Percentiles rank a stretch among this genome's conserved stretches.
These are phyloP conservation scores for Euwallacea similis DNA, from an alignment of 1,140 invertebrate genomes.

Conservation along the genomic window DNA sequence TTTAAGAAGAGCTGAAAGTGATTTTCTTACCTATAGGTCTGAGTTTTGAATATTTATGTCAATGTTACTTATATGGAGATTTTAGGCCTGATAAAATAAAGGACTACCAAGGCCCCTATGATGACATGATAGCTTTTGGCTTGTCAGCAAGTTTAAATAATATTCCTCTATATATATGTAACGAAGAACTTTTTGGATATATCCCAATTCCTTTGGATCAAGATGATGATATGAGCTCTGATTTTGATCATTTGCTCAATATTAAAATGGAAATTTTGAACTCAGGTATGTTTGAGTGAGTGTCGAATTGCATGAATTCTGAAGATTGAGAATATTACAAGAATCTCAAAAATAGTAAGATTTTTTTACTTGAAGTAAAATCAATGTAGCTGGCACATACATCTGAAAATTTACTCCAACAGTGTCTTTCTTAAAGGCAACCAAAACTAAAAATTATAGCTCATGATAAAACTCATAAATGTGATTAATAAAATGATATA, in stretches of 20 bases:
- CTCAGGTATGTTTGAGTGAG: conserved; percentile 40
- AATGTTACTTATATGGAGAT: neutral
- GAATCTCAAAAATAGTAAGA: neutral
- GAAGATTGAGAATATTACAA: too few species aligned
- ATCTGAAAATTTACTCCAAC: neutral
- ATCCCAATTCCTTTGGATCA: conserved; percentile 79
- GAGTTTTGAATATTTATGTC: neutral
- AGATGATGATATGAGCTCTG: conserved; percentile 67
- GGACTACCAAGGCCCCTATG: conserved; percentile 74
- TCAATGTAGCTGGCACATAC: too few species aligned
- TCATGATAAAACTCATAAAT: too few species aligned
- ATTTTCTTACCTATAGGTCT: conserved; percentile 71
- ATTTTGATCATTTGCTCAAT: conserved; percentile 70
- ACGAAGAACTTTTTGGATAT: conserved; percentile 81
- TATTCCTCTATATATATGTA: conserved; percentile 77
- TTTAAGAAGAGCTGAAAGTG: conserved; percentile 63
- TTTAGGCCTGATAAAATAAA: conserved; percentile 61
- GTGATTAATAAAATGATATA: too few species aligned
- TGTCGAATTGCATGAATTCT: neutral
- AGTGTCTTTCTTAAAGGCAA: too few species aligned
- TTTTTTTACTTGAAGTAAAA: neutral
- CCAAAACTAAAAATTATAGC: too few species aligned
- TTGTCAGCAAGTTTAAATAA: conserved; percentile 76
- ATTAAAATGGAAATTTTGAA: conserved; percentile 75
- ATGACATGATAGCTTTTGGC: conserved; percentile 96